Evolutionary conservation across 2,113 vertebrate genomes (phyloP).

Genomic region (Eublepharis macularius): DNA sequence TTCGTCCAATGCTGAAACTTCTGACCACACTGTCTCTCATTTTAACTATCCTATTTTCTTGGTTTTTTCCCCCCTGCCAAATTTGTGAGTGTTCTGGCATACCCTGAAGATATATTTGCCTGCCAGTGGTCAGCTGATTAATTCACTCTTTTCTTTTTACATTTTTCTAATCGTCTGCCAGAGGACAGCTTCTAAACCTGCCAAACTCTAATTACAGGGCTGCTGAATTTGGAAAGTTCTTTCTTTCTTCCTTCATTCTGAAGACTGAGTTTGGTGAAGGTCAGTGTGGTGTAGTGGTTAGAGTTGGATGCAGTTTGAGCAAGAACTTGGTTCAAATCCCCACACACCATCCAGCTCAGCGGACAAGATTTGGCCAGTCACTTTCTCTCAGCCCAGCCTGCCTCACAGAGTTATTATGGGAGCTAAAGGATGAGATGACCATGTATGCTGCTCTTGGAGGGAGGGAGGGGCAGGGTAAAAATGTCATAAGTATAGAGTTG

Average conservation of each 20-base stretch:
- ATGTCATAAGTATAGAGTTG: too few relatives aligned
- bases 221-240: conserved; percentile 23
- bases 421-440: too few relatives aligned
- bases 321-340: not conserved
- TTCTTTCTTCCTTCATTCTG: conserved; percentile 9
- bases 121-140: conserved; percentile 46
- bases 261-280: not conserved
- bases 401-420: too few relatives aligned
- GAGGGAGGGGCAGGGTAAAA: too few relatives aligned
- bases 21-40: too few relatives aligned
- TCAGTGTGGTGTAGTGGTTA: not conserved
- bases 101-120: not conserved
- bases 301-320: not conserved
- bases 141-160: not conserved
- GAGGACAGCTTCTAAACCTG: conserved; percentile 13
- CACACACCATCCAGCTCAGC: not conserved
- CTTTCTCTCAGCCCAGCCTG: too few relatives aligned
- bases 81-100: not conserved
- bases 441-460: too few relatives aligned
- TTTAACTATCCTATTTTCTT: not conserved
- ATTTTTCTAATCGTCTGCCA: conserved; percentile 15
- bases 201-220: not conserved
- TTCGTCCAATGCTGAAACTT: too few relatives aligned
- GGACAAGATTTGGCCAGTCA: too few relatives aligned
- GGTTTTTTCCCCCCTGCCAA: not conserved